Evolutionary conservation across 2,113 vertebrate species (phyloP).

Genomic region (Geothlypis trichas): DNA sequence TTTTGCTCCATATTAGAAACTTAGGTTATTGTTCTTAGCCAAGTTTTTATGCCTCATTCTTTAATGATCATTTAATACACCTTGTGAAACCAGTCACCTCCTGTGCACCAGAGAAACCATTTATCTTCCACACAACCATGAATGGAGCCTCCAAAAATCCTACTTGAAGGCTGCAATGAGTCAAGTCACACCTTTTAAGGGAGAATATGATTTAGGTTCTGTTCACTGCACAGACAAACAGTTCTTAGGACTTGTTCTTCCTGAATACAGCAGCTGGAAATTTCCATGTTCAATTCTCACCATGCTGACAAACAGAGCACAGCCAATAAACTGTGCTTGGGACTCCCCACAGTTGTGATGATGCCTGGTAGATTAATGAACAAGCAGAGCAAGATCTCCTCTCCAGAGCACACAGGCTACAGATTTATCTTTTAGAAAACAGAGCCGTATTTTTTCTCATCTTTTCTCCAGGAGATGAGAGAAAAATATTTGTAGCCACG

Average conservation of each 20-base stretch:
- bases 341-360: neutral
- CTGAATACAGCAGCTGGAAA: neutral
- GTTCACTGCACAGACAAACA: neutral
- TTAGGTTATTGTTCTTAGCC: neutral
- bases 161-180: neutral
- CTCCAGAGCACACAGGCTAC: accelerated
- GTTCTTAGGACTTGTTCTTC: neutral
- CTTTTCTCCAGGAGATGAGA: neutral
- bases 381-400: neutral
- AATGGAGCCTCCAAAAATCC: neutral
- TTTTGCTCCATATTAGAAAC: neutral
- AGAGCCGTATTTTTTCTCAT: neutral
- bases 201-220: neutral
- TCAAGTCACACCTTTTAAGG: neutral
- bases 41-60: neutral
- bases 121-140: neutral
- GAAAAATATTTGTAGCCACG: neutral
- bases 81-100: neutral
- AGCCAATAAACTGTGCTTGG: neutral
- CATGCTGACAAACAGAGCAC: neutral
- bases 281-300: neutral
- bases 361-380: neutral
- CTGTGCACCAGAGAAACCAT: neutral
- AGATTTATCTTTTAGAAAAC: neutral
- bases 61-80: neutral